phyloP scores from a whole-genome alignment of 2,113 vertebrate species.

The Osmerus mordax region DNA sequence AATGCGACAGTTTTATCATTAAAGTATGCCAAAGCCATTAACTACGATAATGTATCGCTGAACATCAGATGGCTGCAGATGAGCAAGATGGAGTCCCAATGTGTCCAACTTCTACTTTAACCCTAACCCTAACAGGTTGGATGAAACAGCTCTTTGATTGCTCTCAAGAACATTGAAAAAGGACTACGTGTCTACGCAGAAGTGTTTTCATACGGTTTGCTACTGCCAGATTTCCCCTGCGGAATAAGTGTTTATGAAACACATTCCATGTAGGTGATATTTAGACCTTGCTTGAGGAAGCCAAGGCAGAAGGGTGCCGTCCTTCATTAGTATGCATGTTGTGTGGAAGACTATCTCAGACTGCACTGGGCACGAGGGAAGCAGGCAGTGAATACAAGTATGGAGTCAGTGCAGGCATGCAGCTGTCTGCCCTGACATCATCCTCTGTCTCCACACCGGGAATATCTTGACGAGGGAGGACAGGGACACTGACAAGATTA shows the following conservation, averaged over 20 bases:
- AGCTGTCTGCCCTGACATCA: conserved; percentile 33
- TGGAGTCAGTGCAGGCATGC: conserved; percentile 12
- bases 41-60: conserved; percentile 14
- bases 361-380: conserved; percentile 12
- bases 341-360: conserved; percentile 40
- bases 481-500: background rate
- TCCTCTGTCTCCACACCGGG: background rate
- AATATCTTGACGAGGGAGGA: background rate
- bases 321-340: conserved; percentile 46
- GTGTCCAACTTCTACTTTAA: background rate
- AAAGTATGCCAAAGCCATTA: conserved; percentile 10
- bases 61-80: background rate
- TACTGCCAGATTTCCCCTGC: conserved; percentile 11
- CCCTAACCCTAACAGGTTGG: background rate
- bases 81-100: background rate
- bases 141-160: no score
- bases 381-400: conserved; percentile 15
- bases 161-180: no score
- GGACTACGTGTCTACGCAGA: background rate
- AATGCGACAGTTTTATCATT: conserved; percentile 23
- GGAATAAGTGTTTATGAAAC: conserved; percentile 30
- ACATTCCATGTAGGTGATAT: conserved; percentile 41
- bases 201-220: conserved; percentile 11
- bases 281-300: conserved; percentile 43
- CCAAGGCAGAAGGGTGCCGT: conserved; percentile 8